These are phyloP conservation scores for Gryllus bimaculatus DNA, from an alignment of 1,140 invertebrate genomes.

Conservation along the genomic window DNA sequence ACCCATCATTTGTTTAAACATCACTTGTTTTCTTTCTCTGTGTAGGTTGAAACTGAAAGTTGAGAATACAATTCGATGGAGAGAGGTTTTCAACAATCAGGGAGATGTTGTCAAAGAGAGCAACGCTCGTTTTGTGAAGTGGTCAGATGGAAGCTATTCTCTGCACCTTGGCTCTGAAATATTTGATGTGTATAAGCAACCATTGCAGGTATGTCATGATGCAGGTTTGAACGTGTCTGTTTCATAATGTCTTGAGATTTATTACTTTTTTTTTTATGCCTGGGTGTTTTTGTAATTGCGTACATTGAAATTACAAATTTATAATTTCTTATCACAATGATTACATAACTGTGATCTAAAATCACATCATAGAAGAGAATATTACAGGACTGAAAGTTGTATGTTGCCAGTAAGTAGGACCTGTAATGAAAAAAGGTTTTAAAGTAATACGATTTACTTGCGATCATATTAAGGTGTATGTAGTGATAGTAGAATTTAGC, in stretches of 20 bases:
- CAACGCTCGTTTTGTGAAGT: conserved; percentile 89
- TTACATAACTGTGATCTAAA: too few species aligned
- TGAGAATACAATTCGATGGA: conserved; percentile 96
- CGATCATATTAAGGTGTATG: too few species aligned
- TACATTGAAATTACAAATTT: neutral
- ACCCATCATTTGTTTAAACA: too few species aligned
- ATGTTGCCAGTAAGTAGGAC: too few species aligned
- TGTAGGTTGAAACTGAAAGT: conserved; percentile 77
- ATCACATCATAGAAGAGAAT: too few species aligned
- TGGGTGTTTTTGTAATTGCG: neutral
- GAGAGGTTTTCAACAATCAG: conserved; percentile 74
- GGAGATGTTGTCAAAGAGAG: conserved; percentile 81
- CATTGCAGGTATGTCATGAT: conserved; percentile 52
- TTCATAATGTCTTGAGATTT: neutral
- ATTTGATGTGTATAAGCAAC: conserved; percentile 94
- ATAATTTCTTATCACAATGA: too few species aligned
- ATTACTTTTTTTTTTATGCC: neutral
- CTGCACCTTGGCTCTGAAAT: conserved; percentile 93
- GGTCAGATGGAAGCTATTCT: conserved; percentile 98
- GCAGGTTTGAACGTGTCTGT: neutral
- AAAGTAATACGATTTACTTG: too few species aligned
- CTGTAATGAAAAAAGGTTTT: too few species aligned
- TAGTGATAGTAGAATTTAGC: too few species aligned
- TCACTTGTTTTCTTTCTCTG: conserved; percentile 22
- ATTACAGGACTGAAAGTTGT: too few species aligned